phyloP scores from a whole-genome alignment of 2,113 vertebrate species.

The Scomber japonicus region DNA sequence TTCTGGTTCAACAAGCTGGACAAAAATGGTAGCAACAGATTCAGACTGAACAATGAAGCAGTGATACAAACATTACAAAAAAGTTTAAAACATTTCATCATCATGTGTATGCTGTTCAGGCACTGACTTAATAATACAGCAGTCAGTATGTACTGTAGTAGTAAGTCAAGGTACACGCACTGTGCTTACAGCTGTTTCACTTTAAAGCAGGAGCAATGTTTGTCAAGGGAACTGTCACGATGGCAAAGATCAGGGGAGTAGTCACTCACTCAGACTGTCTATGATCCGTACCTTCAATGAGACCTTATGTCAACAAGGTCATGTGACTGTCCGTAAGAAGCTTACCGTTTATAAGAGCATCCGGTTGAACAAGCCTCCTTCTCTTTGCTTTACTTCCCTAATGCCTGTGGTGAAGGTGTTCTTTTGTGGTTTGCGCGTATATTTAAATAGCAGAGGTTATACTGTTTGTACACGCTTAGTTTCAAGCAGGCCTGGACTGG shows the following conservation, averaged over 20 bases:
- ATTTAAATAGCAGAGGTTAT: too few relatives aligned
- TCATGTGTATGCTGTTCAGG: background rate
- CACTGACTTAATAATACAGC: background rate
- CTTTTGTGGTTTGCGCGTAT: too few relatives aligned
- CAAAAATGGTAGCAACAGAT: background rate
- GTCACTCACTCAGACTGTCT: background rate
- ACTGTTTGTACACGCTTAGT: too few relatives aligned
- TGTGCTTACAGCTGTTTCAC: background rate
- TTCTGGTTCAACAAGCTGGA: constrained; percentile 76
- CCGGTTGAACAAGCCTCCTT: too few relatives aligned
- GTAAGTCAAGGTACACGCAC: background rate
- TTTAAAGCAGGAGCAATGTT: constrained; percentile 24
- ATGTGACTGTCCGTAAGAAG: too few relatives aligned
- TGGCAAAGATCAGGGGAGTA: background rate
- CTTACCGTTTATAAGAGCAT: too few relatives aligned
- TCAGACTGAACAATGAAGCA: background rate
- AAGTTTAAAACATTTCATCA: background rate
- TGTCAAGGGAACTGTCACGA: constrained; percentile 15
- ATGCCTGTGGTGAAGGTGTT: too few relatives aligned
- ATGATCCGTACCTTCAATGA: too few relatives aligned
- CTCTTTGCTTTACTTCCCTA: too few relatives aligned
- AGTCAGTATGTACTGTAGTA: background rate
- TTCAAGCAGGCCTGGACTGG: too few relatives aligned
- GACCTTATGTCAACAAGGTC: too few relatives aligned
- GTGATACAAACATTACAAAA: background rate